Evolutionary conservation across 2,797 vertebrate species (phyloP).

Genomic region (Huso huso): DNA sequence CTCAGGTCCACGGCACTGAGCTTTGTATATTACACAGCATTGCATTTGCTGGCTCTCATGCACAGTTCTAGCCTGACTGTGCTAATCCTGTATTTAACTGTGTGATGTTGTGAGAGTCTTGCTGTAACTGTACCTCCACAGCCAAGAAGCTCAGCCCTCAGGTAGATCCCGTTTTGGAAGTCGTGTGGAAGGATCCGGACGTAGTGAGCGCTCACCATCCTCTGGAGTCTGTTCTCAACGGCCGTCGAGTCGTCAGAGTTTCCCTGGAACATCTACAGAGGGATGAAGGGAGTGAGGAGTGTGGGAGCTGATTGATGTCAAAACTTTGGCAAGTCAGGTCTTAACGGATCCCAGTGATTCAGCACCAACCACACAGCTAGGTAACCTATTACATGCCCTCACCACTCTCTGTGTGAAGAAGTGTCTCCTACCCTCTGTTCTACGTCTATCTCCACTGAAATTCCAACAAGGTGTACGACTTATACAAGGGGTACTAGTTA

Average conservation of each 20-base stretch:
- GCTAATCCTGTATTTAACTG: neutral
- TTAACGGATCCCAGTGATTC: too few relatives aligned
- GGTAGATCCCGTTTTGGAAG: constrained; percentile 56
- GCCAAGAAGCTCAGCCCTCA: constrained; percentile 73
- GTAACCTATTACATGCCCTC: too few relatives aligned
- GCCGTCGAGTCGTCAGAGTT: constrained; percentile 52
- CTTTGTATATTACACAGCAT: neutral
- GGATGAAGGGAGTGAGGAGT: neutral
- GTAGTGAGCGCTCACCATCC: constrained; percentile 58
- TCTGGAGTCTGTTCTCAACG: constrained; percentile 46
- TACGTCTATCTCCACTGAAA: too few relatives aligned
- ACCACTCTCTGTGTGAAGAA: too few relatives aligned
- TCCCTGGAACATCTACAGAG: constrained; percentile 56
- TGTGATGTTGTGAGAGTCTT: neutral
- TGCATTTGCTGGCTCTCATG: neutral
- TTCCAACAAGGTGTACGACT: neutral
- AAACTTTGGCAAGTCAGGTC: too few relatives aligned
- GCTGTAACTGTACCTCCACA: constrained; percentile 46
- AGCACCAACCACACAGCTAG: too few relatives aligned
- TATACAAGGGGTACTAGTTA: too few relatives aligned
- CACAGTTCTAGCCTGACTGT: neutral
- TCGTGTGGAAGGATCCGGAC: constrained; percentile 65
- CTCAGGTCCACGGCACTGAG: neutral
- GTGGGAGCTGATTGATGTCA: neutral
- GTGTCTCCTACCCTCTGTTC: too few relatives aligned